Base-by-base conservation (phyloP, 2,888 invertebrate genomes). In the Fabriciana adippe region DNA sequence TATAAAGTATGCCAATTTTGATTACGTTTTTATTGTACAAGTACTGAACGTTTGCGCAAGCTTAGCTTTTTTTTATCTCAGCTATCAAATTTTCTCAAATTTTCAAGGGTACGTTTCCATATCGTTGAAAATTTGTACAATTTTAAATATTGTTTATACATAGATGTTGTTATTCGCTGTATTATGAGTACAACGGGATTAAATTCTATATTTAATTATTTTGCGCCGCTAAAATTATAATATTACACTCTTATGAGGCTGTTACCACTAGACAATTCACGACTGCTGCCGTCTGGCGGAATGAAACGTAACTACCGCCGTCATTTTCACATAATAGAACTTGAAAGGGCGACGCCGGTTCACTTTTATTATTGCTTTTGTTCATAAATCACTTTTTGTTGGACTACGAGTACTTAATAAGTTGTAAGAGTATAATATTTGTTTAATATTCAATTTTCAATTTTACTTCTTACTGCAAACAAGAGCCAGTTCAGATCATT, bases 1-100 rank as follows among this genome's bases (percentile, higher is more conserved):
- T 72, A 71, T 74, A 74, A 74, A 75, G 71, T 74, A 68, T 70
- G 71, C 67, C 78, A 71, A 75, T 74, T 76, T 77, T 74, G 73
- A 76, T 76, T 72, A 68, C 71, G 68, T 73, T 73, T 75, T 74
- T 74, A 73, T 73, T 71, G 64, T 66, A 67, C 60, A 62, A 61
- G 70, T 69, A 66, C 60, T 56, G 41, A 67, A 60, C 21, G n/a
- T 35, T 55, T 63, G 45, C 3, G 21, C 16, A 45, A 59, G 16
- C 11, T 26, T 31, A 48, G 26, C 31, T 59, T n/a, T 31, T 16
- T 48, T 59, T 11, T 5, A 13, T 21, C 4, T 11, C 47, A 13
- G n/a, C 4, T 14, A 21, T 16, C n/a, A n/a, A n/a, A n/a, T n/a
- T n/a, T n/a, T n/a, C n/a, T n/a, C n/a, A n/a, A n/a, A n/a, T n/a